Percentiles rank a stretch among this genome's conserved stretches.
Evolutionary conservation across 2,888 invertebrate species (phyloP).

Genomic region (Microctonus brassicae): DNA sequence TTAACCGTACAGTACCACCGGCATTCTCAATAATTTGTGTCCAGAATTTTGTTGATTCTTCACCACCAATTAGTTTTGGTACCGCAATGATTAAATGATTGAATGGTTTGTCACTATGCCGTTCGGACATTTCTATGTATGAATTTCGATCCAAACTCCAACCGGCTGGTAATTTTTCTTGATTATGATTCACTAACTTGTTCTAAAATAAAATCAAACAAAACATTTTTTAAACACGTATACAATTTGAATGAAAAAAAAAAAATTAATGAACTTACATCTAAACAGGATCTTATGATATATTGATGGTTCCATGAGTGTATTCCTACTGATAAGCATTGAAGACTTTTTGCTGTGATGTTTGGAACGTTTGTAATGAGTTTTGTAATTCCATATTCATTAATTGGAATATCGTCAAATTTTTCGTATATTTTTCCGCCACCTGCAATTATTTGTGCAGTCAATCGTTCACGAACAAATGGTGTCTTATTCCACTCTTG

Average conservation of each 20-base stretch:
- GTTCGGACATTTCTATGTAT: constrained; percentile 68
- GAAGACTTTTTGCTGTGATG: constrained; percentile 81
- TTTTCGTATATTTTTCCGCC: constrained; percentile 76
- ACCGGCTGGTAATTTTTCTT: constrained; percentile 75
- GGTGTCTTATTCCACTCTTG: constrained; percentile 72
- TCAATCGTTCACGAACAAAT: constrained; percentile 74
- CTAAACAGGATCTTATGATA: constrained; percentile 76
- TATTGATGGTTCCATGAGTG: constrained; percentile 77
- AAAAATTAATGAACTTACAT: constrained; percentile 47
- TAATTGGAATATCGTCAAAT: constrained; percentile 72
- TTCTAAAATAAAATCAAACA: constrained; percentile 50
- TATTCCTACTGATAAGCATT: constrained; percentile 79
- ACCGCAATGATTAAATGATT: constrained; percentile 56
- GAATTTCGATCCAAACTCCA: constrained; percentile 72
- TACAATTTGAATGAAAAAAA: neutral
- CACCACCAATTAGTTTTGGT: constrained; percentile 64
- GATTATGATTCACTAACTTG: constrained; percentile 68
- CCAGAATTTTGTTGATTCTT: constrained; percentile 75
- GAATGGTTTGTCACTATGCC: constrained; percentile 57
- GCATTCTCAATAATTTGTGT: constrained; percentile 74
- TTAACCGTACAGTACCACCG: constrained; percentile 65
- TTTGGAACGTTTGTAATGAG: constrained; percentile 80
- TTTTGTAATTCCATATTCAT: constrained; percentile 72
- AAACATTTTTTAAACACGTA: neutral
- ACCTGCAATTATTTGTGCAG: constrained; percentile 74